These are phyloP conservation scores for Spinus olivaceus DNA, from an alignment of 2,797 vertebrate species.

Conservation along the genomic window DNA sequence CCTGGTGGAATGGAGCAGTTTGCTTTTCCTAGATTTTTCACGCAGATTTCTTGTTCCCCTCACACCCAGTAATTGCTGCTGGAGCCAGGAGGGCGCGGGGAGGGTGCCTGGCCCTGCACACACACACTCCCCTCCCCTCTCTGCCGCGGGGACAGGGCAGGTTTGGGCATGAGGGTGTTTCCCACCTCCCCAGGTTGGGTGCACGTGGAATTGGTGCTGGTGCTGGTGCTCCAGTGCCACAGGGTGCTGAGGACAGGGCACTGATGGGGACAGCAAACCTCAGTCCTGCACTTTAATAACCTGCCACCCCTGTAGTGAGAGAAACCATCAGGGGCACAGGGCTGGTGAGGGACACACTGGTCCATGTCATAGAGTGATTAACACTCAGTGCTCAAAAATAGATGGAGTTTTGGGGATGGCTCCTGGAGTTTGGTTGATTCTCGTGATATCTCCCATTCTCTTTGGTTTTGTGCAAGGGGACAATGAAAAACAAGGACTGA, in stretches of 20 bases:
- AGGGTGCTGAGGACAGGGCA: accelerated
- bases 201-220: accelerated
- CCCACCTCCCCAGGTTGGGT: accelerated
- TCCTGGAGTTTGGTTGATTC: not conserved
- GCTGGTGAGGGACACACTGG: not conserved
- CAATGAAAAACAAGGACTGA: not conserved
- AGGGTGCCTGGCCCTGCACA: not conserved
- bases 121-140: not conserved
- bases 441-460: not conserved
- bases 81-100: not conserved
- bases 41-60: not conserved
- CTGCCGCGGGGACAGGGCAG: not conserved
- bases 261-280: not conserved
- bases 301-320: accelerated
- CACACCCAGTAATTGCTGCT: not conserved
- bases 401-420: not conserved
- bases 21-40: conserved; percentile 24
- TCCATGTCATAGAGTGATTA: not conserved
- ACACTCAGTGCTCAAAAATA: not conserved
- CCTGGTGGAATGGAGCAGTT: conserved; percentile 8
- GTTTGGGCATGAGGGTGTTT: not conserved
- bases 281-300: not conserved
- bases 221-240: accelerated
- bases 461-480: not conserved
- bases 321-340: not conserved